These are phyloP conservation scores for Noctua fimbriata DNA, from an alignment of 2,888 invertebrate genomes.

Conservation along the genomic window DNA sequence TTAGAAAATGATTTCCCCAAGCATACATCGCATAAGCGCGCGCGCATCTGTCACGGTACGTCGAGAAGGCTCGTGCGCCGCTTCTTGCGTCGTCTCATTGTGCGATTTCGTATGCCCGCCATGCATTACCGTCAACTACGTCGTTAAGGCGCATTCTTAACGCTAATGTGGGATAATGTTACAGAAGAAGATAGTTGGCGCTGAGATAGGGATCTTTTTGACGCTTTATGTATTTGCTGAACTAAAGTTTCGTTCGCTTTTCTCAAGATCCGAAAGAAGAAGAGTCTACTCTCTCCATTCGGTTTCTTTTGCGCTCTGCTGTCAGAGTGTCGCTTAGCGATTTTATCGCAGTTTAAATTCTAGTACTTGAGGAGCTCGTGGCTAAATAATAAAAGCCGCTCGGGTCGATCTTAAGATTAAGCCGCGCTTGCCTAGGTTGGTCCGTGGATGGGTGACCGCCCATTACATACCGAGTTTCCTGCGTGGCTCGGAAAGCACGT, in stretches of 20 bases:
- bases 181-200: slow-evolving; percentile 10
- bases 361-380: too few relatives aligned
- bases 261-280: neutral
- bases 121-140: slow-evolving; percentile 81
- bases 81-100: slow-evolving; percentile 76
- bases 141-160: slow-evolving; percentile 73
- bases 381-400: too few relatives aligned
- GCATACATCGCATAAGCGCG: slow-evolving; percentile 62
- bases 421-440: too few relatives aligned
- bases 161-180: slow-evolving; percentile 26
- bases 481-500: too few relatives aligned
- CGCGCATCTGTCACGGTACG: slow-evolving; percentile 64
- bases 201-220: neutral
- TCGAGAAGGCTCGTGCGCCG: slow-evolving; percentile 69
- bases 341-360: neutral
- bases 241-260: neutral
- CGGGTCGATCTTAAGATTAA: too few relatives aligned
- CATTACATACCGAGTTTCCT: too few relatives aligned
- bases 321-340: neutral
- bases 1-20: slow-evolving; percentile 30
- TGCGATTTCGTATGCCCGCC: slow-evolving; percentile 83
- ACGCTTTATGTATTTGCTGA: neutral
- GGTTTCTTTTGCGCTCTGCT: neutral
- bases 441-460: too few relatives aligned
- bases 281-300: too few relatives aligned